Base-by-base conservation (phyloP, 1,140 invertebrate genomes). In the Periplaneta americana region DNA sequence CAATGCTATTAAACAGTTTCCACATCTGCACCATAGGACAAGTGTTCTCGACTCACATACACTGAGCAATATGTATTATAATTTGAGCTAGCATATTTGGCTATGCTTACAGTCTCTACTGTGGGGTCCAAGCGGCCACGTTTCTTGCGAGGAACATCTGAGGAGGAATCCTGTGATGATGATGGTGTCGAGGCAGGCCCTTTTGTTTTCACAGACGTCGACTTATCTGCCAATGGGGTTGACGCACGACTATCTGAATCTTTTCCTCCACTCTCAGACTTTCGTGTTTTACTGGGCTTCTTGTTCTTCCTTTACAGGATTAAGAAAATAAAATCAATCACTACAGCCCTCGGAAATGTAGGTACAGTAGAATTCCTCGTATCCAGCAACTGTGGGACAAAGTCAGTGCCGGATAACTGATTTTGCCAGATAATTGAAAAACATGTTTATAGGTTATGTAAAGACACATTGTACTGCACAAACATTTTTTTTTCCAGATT, bases 181-280 rank as follows among this genome's bases (percentile, higher is more conserved):
- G 90, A 89, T 35, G 88, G 86, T 0, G 87, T 86, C 1, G 85
- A 81, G n/a, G 86, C 82, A 74, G 83, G 48, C 31, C 34, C 78
- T 79, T 83, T 33, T 2, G 8, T 34, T 76, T 82, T 84, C 15
- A 79, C 79, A 17, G 82, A 75, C 74, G 80, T 85, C 81, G 57
- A 81, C 34, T 81, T 85, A 82, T 84, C 82, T 34, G 78, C 34
- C 31, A 82, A 39, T 5, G 93, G 93, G 18, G 93, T 94, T 66
- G 93, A 93, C 0, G 93, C 91, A 83, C 93, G 87, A 75, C 93
- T 93, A 84, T 94, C 91, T 17, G 84, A 84, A n/a, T 84, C 84
- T 84, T 78, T 78, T 11, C 75, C 75, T 9, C 66, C 39, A 33
- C 37, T 36, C 17, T 80, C 79, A 34, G 79, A 74, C 18, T 80